phyloP scores from a whole-genome alignment of 2,797 vertebrate genomes.

The Phataginus tricuspis region DNA sequence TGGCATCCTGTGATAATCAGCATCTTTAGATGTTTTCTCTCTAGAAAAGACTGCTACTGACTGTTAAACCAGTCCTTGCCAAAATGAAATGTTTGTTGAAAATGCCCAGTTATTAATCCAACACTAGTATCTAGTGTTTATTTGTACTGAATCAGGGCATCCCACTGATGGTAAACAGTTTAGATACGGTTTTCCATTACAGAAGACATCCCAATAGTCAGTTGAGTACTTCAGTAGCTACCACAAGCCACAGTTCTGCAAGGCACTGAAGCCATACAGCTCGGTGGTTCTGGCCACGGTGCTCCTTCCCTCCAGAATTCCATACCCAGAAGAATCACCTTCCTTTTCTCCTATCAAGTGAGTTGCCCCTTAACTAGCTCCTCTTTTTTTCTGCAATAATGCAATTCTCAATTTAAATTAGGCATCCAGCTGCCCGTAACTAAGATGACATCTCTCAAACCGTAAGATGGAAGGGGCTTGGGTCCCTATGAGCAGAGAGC shows the following conservation, averaged over 20 bases:
- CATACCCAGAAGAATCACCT: not conserved
- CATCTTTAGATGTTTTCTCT: conserved; percentile 36
- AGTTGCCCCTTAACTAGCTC: not conserved
- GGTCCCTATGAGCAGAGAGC: not conserved
- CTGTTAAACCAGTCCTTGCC: not conserved
- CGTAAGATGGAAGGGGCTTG: not conserved
- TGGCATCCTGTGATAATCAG: not conserved
- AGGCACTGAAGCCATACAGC: rapidly evolving
- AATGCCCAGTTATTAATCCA: not conserved
- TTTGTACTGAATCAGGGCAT: not conserved
- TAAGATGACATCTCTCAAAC: not conserved
- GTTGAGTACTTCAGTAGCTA: not conserved
- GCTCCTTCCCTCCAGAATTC: not conserved
- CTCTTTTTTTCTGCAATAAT: not conserved
- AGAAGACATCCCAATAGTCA: not conserved
- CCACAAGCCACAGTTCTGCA: not conserved
- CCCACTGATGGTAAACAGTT: not conserved
- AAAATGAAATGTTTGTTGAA: not conserved
- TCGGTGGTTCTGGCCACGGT: not conserved
- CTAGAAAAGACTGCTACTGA: conserved; percentile 4
- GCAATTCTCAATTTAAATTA: not conserved
- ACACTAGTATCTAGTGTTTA: not conserved
- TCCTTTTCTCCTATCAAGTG: not conserved
- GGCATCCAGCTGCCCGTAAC: not conserved
- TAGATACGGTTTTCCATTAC: not conserved